Base-by-base conservation (phyloP, 2,797 vertebrate genomes). In the Ctenopoma kingsleyae region DNA sequence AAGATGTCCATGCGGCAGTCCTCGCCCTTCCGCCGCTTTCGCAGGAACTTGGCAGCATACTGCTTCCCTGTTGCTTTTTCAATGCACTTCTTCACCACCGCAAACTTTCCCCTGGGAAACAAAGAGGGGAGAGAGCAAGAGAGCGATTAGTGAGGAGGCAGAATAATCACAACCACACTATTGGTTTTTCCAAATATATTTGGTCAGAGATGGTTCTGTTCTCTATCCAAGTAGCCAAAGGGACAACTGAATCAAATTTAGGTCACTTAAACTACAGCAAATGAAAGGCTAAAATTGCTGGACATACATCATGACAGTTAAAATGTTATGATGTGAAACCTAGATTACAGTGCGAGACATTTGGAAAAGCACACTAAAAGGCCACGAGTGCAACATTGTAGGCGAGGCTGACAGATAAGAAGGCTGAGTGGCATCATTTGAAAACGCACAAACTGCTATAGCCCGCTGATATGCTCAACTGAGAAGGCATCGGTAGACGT, bases 11-110 rank as follows among this genome's bases (percentile, higher is more conserved):
- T 78, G 48, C 95, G 94, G 88, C 95, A 95, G 89, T 96, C 94
- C 78, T 89, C 87, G 35, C 95, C 95, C 86, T 95, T 96, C 58
- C 95, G 90, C 5, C 95, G 88, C 81, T 95, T 96, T 71, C 95
- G 87, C 82, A 95, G 89, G 81, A 96, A 96, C 90, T 96, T 96
- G 84, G 95, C 95, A 4, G 95, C 95, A 0, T 92, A 93, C 84
- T 95, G 95, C 74, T 91, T 92, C 69, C 95, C 94, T 0, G 95
- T 95, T 6, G 91, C 80, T 80, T 95, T 95, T 83, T 96, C 95
- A 1, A 94, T 79, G 84, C 95, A 96, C 90, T 94, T 96, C 75
- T 95, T 95, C 30, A 96, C 95, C 79, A 96, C 95, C 1, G 95
- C 95, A 91, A 96, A 96, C 81, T 96, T 96, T 60, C 95, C 95